phyloP scores from a whole-genome alignment of 2,888 invertebrate genomes.

The Cephus spinipes region DNA sequence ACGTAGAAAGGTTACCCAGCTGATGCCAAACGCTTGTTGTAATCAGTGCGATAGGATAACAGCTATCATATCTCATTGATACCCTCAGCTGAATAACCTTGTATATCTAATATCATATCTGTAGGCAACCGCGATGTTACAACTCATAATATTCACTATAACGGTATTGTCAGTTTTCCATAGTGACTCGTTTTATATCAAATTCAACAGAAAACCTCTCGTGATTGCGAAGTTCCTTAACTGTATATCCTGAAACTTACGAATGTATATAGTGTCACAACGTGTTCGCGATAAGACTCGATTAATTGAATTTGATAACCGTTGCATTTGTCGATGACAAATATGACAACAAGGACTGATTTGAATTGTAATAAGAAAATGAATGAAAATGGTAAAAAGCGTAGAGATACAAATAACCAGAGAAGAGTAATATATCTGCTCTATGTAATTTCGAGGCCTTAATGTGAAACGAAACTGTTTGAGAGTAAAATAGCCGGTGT shows the following conservation, averaged over 20 bases:
- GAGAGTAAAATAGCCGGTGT: not conserved
- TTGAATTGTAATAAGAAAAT: constrained; percentile 32
- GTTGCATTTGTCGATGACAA: not conserved
- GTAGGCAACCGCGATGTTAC: not conserved
- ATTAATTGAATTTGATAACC: not conserved
- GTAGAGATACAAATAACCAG: not conserved
- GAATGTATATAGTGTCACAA: not conserved
- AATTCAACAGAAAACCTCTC: not conserved
- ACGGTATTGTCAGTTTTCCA: not conserved
- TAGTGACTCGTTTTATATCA: not conserved
- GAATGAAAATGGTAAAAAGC: not conserved
- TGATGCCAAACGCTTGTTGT: not conserved
- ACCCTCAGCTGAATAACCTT: not conserved
- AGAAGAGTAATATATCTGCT: not conserved
- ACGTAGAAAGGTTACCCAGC: not conserved
- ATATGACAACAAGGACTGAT: constrained; percentile 6
- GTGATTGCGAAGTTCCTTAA: not conserved
- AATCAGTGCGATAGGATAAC: not conserved
- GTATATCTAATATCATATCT: not conserved
- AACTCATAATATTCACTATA: not conserved
- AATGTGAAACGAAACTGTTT: not conserved
- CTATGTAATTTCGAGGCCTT: not conserved
- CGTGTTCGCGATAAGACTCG: not conserved
- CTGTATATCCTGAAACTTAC: not conserved
- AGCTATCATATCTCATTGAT: not conserved